Base-by-base conservation (phyloP, 2,888 invertebrate genomes). In the Octodonta nipae region DNA sequence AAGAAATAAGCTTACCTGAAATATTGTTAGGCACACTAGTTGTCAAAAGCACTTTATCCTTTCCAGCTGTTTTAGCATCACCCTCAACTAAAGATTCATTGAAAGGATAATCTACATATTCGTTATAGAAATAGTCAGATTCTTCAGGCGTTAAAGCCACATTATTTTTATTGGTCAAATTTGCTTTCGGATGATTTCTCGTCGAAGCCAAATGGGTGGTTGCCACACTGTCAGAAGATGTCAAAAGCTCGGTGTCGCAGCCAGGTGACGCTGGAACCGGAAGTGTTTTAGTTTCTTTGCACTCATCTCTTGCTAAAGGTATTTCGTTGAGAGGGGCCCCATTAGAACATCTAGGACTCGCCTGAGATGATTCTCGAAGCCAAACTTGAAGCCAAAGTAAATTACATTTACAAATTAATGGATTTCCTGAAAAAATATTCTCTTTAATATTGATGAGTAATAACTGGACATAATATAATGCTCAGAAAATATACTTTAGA, bases 301-400 rank as follows among this genome's bases (percentile, higher is more conserved):
- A 86, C 31, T 83, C 78, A 33, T 70, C 70, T 36, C 75, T 68
- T 7, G 78, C 75, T 38, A 84, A 69, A 27, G 79, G 71, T 51
- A 79, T 70, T 42, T 78, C 75, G 44, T 78, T 73, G n/a, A 86
- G 67, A 8, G 79, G 66, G 11, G 76, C 75, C 1, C 86, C 86
- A 50, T 86, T 84, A 14, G 74, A 70, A 54, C 86, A 87, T 51
- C 74, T 72, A 4, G 86, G 86, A 3, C 85, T 85, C 5, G 75
- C 69, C 3, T 75, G 67, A 13, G 77, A 73, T 0, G 78, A 74
- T 56, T 85, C 83, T 39, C 76, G 74, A 14, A 86, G 60, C 86
- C 86, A 87, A 3, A 77, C 78, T 46, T 83, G 74, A 2, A 88
- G 61, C 88, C 88, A 88, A 32, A 83, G 67, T 57, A 85, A 70